A percentile compares a stretch with the other conserved stretches of the same genome.
Conservation (phyloP, 2,888 invertebrate genomes). For the Venustoraphidia nigricollis region DNA sequence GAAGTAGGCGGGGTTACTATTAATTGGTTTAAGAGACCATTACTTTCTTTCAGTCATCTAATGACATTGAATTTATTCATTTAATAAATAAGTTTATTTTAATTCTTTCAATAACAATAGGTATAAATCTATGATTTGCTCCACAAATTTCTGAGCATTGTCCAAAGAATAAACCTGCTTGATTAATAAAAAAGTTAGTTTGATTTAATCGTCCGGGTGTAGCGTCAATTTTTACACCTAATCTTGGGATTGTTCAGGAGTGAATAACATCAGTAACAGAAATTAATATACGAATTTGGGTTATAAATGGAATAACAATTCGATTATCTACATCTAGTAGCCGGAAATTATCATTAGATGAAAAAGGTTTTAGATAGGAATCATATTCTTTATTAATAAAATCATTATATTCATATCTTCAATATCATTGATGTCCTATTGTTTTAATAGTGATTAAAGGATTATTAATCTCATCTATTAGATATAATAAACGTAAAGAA, state of each 20-base stretch:
- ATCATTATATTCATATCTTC: conserved; percentile 50
- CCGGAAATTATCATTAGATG: conserved; percentile 31
- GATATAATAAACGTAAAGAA: conserved; percentile 40
- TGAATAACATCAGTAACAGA: conserved; percentile 49
- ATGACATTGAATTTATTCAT: conserved; percentile 39
- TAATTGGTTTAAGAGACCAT: conserved; percentile 52
- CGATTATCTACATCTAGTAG: conserved; percentile 49
- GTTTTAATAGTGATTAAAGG: conserved; percentile 41
- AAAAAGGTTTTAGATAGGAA: conserved; percentile 39
- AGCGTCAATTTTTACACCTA: conserved; percentile 50
- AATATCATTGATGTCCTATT: conserved; percentile 40
- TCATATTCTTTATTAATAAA: conserved; percentile 43
- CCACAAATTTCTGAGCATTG: conserved; percentile 77
- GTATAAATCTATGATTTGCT: conserved; percentile 66
- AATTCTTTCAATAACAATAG: conserved; percentile 49
- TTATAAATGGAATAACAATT: conserved; percentile 38
- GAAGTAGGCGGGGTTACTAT: conserved; percentile 49
- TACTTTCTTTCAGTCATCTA: conserved; percentile 55
- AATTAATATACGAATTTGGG: conserved; percentile 45
- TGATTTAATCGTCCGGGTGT: conserved; percentile 49
- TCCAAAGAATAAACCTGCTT: conserved; percentile 50
- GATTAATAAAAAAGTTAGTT: conserved; percentile 42
- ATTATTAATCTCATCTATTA: conserved; percentile 44
- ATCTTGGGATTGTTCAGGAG: conserved; percentile 43
- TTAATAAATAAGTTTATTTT: conserved; percentile 37